These are phyloP conservation scores for Neoitamus cyanurus DNA, from an alignment of 2,888 invertebrate genomes.

Conservation along the genomic window DNA sequence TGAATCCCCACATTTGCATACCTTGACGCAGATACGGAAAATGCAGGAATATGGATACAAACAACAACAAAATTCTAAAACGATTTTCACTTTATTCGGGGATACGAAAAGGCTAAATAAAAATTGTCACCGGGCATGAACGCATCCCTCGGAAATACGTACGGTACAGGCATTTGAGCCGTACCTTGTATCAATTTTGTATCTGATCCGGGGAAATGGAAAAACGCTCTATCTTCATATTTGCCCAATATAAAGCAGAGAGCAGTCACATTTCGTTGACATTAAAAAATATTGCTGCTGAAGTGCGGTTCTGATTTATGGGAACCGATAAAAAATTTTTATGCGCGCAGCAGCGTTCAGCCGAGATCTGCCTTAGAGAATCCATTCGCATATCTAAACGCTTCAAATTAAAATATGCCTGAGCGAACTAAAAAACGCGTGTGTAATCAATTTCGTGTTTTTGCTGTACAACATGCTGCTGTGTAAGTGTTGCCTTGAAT, in stretches of 20 bases:
- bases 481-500: not conserved
- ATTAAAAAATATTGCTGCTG: not conserved
- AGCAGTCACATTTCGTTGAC: not conserved
- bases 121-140: not conserved
- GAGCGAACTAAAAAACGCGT: not conserved
- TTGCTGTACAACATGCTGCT: not conserved
- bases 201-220: not conserved
- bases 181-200: not conserved
- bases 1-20: not conserved
- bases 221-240: not conserved
- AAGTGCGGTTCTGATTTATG: not conserved
- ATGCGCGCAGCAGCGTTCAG: not conserved
- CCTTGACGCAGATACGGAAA: not conserved
- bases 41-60: not conserved
- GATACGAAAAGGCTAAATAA: not conserved
- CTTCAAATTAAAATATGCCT: not conserved
- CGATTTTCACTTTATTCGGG: not conserved
- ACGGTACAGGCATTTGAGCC: not conserved
- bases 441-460: not conserved
- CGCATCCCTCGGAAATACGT: not conserved
- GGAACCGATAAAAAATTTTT: not conserved
- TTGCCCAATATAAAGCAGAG: not conserved
- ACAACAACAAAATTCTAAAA: not conserved
- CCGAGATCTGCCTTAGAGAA: not conserved
- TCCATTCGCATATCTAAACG: not conserved